phyloP scores from a whole-genome alignment of 1,140 invertebrate species.

The Bombus haemorrhoidalis region DNA sequence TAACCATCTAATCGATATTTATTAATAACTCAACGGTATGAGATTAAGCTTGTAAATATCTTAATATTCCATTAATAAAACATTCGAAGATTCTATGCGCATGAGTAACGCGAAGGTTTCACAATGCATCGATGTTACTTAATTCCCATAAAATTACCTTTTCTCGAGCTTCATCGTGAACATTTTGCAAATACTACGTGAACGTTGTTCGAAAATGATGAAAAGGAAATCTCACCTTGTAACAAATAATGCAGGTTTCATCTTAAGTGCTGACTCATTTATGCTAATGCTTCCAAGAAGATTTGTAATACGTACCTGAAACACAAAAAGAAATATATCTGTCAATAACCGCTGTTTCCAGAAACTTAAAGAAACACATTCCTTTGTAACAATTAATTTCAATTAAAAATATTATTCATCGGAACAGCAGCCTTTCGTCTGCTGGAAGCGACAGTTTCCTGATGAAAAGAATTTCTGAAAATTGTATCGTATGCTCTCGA shows the following conservation, averaged over 20 bases:
- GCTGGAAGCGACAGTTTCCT: too few species aligned
- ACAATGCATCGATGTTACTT: not conserved
- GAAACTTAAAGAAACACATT: not conserved
- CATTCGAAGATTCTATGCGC: not conserved
- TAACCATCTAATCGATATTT: too few species aligned
- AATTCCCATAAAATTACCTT: not conserved
- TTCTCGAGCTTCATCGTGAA: not conserved
- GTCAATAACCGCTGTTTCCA: slow-evolving; percentile 1
- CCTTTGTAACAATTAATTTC: not conserved
- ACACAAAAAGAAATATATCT: not conserved
- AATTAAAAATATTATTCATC: not conserved
- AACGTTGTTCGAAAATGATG: slow-evolving; percentile 9
- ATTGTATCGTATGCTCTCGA: too few species aligned
- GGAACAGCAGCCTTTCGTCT: too few species aligned
- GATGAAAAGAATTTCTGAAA: too few species aligned
- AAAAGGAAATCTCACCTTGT: slow-evolving; percentile 23
- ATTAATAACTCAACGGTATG: too few species aligned
- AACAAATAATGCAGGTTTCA: slow-evolving; percentile 5
- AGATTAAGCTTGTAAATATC: too few species aligned
- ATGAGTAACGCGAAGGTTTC: not conserved
- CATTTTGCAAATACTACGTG: not conserved
- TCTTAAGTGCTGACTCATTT: not conserved
- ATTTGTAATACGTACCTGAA: slow-evolving; percentile 18
- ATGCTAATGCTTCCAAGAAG: slow-evolving; percentile 2
- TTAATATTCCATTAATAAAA: not conserved